phyloP scores from a whole-genome alignment of 2,113 vertebrate genomes.

The Piprites chloris region DNA sequence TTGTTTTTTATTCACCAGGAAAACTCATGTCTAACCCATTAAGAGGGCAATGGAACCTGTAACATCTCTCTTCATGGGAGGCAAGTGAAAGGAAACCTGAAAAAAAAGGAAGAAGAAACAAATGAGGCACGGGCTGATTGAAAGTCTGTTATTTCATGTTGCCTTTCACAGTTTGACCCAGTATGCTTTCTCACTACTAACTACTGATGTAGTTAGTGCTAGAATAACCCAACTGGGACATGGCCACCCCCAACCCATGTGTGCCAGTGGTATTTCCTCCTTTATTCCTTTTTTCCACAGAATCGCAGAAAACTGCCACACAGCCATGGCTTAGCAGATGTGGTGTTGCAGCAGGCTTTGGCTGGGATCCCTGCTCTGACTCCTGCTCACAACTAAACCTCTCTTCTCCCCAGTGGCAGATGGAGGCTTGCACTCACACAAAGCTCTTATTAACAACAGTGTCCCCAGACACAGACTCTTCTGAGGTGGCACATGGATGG shows the following conservation, averaged over 20 bases:
- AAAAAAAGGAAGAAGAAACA: background rate
- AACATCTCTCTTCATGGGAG: background rate
- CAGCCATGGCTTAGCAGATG: background rate
- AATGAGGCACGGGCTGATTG: background rate
- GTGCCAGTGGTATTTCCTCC: background rate
- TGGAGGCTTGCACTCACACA: accelerated
- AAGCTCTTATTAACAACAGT: background rate
- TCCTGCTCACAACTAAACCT: background rate
- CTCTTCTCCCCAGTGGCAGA: background rate
- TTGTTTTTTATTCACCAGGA: background rate
- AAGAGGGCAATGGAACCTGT: background rate
- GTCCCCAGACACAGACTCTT: background rate
- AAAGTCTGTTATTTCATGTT: background rate
- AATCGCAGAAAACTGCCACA: background rate
- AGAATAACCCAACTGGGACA: accelerated
- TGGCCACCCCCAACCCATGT: background rate
- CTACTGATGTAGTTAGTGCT: background rate
- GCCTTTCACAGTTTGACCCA: background rate
- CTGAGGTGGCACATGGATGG: background rate
- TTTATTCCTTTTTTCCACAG: background rate
- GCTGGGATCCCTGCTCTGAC: background rate
- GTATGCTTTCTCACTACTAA: background rate
- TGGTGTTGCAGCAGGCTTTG: background rate
- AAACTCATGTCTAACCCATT: background rate
- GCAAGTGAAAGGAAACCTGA: background rate